Conservation (phyloP, 2,888 invertebrate species). For the Pseudococcus viburni region DNA sequence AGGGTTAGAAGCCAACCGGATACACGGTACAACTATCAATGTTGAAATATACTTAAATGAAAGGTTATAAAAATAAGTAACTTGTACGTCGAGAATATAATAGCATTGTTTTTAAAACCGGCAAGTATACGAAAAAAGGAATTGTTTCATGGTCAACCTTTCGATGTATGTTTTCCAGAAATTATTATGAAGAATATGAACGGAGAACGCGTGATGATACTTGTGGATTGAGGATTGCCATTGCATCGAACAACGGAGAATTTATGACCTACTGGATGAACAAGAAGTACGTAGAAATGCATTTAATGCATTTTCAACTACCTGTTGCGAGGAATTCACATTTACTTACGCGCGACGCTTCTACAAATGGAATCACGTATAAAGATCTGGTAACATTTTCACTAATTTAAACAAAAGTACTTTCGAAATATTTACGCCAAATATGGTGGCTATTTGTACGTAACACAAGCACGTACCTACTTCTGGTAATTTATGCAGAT, state of each 20-base stretch:
- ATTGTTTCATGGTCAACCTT: background rate
- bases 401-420: background rate
- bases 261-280: background rate
- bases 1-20: slow-evolving; percentile 31
- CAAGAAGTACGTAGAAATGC: background rate
- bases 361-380: background rate
- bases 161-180: background rate
- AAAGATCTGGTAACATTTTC: background rate
- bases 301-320: slow-evolving; percentile 42
- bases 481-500: background rate
- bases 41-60: background rate
- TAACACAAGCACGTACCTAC: background rate
- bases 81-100: background rate
- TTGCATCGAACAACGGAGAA: background rate
- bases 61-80: background rate
- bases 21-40: background rate
- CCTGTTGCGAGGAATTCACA: slow-evolving; percentile 45
- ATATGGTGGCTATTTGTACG: background rate
- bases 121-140: too few species aligned
- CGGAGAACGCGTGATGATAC: background rate
- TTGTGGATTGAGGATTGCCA: background rate
- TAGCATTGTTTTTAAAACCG: background rate
- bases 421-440: background rate
- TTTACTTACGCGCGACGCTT: background rate
- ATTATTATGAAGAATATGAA: too few species aligned